Evolutionary conservation across 2,113 vertebrate species (phyloP).

Genomic region (Butorides virescens): DNA sequence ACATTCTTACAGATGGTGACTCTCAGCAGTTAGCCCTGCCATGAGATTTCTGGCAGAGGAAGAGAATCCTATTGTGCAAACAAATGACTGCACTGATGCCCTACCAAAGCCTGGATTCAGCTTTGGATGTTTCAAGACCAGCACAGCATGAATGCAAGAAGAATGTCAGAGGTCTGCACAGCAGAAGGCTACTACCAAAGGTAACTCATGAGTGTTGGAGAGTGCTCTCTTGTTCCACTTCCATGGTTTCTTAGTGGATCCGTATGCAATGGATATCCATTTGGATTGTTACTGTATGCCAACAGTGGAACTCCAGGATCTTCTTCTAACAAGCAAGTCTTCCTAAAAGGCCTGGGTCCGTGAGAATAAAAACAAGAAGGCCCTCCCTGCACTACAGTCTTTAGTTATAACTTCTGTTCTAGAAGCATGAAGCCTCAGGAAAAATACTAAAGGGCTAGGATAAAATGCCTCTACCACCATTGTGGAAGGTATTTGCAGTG

Average conservation of each 20-base stretch:
- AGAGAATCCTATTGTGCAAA: background rate
- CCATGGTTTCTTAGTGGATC: background rate
- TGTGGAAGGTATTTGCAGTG: background rate
- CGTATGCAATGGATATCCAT: background rate
- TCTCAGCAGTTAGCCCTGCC: background rate
- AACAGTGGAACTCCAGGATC: background rate
- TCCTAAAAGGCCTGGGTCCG: background rate
- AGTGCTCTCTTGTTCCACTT: background rate
- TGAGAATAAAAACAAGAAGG: background rate
- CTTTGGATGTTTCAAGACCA: background rate
- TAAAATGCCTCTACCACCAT: background rate
- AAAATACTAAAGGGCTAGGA: background rate
- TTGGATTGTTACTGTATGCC: background rate
- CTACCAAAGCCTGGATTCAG: background rate
- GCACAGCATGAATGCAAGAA: background rate
- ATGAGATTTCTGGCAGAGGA: slow-evolving; percentile 4
- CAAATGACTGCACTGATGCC: background rate
- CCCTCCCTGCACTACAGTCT: background rate
- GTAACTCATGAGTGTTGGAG: background rate
- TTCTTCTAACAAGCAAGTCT: background rate
- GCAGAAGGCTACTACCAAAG: background rate
- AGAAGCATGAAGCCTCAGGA: background rate
- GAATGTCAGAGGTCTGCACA: background rate
- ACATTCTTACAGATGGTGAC: slow-evolving; percentile 34
- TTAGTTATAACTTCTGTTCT: background rate